phyloP scores from a whole-genome alignment of 1,140 invertebrate species.

The Subanguina moxae region DNA sequence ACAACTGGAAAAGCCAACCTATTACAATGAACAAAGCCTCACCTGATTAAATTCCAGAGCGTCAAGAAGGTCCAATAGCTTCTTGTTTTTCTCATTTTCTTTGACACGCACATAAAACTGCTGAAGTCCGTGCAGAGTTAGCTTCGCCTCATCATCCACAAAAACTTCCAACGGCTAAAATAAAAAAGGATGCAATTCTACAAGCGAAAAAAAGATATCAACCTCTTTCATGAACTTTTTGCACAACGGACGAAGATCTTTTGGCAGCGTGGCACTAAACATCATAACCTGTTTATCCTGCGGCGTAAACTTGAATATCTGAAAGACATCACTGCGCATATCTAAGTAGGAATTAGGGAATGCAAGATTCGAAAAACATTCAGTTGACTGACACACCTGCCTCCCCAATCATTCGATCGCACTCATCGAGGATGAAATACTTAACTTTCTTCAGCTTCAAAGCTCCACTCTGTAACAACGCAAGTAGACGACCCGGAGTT shows the following conservation, averaged over 20 bases:
- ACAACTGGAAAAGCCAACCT: not conserved
- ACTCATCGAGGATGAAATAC: constrained; percentile 96
- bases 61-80: constrained; percentile 95
- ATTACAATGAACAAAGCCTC: not conserved
- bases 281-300: constrained; percentile 99
- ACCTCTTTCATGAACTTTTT: constrained; percentile 99
- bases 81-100: constrained; percentile 99
- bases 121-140: constrained; percentile 95
- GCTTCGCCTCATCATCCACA: constrained; percentile 97
- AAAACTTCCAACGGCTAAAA: constrained; percentile 97
- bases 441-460: constrained; percentile 88
- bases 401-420: constrained; percentile 96
- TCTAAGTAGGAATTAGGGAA: constrained; percentile 67
- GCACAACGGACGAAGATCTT: constrained; percentile 98
- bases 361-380: not conserved
- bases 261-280: constrained; percentile 98
- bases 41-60: constrained; percentile 96
- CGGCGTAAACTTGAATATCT: constrained; percentile 96
- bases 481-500: constrained; percentile 89
- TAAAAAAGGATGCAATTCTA: not conserved
- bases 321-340: constrained; percentile 97
- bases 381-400: constrained; percentile 68
- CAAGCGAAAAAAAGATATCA: constrained; percentile 63
- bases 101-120: constrained; percentile 99
- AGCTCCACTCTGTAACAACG: constrained; percentile 82